Conservation (phyloP, 2,113 vertebrate species). For the Onychorhynchus coronatus region DNA sequence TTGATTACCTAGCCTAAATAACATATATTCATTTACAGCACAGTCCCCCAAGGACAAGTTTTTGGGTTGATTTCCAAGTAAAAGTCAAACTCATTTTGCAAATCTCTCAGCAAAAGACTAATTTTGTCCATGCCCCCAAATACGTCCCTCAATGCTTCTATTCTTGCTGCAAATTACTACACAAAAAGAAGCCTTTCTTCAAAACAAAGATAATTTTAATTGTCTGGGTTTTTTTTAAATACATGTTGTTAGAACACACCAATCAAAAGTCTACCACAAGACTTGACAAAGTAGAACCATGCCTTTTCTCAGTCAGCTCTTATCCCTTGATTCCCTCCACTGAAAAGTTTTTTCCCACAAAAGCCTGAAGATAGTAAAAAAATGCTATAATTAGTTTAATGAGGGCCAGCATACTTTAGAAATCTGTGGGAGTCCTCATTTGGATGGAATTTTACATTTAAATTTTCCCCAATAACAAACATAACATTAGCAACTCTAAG, state of each 20-base stretch:
- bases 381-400: neutral
- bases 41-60: neutral
- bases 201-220: neutral
- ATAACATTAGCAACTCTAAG: neutral
- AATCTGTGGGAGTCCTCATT: neutral
- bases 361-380: neutral
- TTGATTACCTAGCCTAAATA: neutral
- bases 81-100: neutral
- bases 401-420: neutral
- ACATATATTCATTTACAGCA: neutral
- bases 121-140: neutral
- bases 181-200: neutral
- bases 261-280: neutral
- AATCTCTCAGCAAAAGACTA: neutral
- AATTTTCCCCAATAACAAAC: neutral
- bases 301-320: neutral
- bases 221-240: neutral
- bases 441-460: neutral
- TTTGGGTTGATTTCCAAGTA: neutral
- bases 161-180: neutral
- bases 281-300: neutral
- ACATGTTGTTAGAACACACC: neutral
- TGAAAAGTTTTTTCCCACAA: neutral
- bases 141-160: neutral
- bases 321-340: neutral